A percentile compares a stretch with the other conserved stretches of the same genome.
Conservation (phyloP, 2,113 vertebrate genomes). For the Syngnathus floridae region DNA sequence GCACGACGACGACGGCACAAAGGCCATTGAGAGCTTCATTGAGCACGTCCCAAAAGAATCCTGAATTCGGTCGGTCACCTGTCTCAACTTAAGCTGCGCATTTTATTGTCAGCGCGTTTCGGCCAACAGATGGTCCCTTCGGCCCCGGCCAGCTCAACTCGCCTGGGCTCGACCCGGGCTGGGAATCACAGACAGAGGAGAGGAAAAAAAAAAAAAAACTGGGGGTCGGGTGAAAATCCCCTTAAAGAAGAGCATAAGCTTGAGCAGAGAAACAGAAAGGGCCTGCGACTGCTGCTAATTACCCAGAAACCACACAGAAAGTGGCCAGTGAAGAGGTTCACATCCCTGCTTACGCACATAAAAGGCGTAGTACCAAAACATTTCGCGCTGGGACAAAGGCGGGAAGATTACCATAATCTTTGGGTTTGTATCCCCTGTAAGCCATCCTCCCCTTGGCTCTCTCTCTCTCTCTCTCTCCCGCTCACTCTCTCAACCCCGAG, state of each 20-base stretch:
- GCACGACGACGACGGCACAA: conserved; percentile 20
- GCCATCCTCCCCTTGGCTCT: conserved; percentile 78
- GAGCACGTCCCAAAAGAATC: conserved; percentile 51
- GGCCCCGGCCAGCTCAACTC: conserved; percentile 59
- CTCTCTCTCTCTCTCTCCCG: conserved; percentile 46
- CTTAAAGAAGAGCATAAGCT: conserved; percentile 99
- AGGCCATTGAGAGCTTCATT: conserved; percentile 48
- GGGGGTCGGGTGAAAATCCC: conserved; percentile 80
- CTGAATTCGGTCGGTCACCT: conserved; percentile 74
- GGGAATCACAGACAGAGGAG: conserved; percentile 84
- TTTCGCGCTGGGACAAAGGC: conserved; percentile 93
- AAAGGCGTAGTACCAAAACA: conserved; percentile 99
- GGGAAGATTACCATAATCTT: conserved; percentile 99
- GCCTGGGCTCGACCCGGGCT: conserved; percentile 70
- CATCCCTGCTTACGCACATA: conserved; percentile 98
- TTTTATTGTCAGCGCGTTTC: conserved; percentile 79
- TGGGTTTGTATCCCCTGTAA: conserved; percentile 95
- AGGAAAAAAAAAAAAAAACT: conserved; percentile 26
- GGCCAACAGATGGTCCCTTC: conserved; percentile 93
- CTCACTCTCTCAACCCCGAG: conserved; percentile 44
- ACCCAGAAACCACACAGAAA: conserved; percentile 99
- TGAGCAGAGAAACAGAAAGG: conserved; percentile 98
- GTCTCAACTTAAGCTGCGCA: conserved; percentile 76
- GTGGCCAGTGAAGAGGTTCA: conserved; percentile 99
- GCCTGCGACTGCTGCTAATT: conserved; percentile 98